Percentiles rank a stretch among this genome's conserved stretches.
Conservation (phyloP, 1,140 invertebrate genomes). For the Tribolium madens region DNA sequence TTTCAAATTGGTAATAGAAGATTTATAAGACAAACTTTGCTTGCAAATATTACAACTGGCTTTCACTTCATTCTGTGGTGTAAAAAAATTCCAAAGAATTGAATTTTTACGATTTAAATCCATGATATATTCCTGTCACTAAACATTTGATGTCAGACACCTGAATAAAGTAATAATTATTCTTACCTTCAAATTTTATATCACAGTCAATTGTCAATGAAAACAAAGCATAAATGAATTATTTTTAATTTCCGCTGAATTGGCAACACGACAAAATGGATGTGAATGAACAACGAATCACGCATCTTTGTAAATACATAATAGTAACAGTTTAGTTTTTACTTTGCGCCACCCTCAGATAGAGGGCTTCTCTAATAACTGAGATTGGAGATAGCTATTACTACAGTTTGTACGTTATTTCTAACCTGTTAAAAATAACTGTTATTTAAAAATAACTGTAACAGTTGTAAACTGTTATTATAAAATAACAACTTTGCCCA, state of each 20-base stretch:
- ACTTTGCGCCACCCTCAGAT: too few species aligned
- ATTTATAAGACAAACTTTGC: constrained; percentile 45
- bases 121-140: neutral
- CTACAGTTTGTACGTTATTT: too few species aligned
- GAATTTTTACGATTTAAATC: neutral
- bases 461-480: too few species aligned
- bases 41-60: constrained; percentile 50
- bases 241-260: neutral
- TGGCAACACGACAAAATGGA: neutral
- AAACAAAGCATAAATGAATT: too few species aligned
- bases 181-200: neutral
- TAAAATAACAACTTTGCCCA: too few species aligned
- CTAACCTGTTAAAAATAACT: too few species aligned
- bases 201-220: too few species aligned
- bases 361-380: too few species aligned
- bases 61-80: constrained; percentile 1
- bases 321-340: too few species aligned
- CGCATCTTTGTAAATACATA: neutral
- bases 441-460: too few species aligned
- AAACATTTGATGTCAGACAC: neutral
- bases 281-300: neutral
- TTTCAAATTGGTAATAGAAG: constrained; percentile 48
- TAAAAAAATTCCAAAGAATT: constrained; percentile 47
- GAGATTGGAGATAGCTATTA: too few species aligned
- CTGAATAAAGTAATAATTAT: neutral